Evolutionary conservation across 2,113 vertebrate genomes (phyloP).

Genomic region (Limanda limanda): DNA sequence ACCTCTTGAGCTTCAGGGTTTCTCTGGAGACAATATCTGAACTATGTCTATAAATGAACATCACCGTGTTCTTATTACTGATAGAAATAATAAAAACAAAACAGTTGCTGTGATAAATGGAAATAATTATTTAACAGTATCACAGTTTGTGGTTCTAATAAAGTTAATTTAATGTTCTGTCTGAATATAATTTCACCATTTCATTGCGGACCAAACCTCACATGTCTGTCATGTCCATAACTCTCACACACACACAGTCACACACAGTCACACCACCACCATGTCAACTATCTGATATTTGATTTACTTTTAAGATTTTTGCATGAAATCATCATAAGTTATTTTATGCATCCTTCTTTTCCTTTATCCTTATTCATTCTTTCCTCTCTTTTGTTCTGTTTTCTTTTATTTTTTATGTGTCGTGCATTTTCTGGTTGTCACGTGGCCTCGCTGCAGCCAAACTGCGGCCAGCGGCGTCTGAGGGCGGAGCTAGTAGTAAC

Average conservation of each 20-base stretch:
- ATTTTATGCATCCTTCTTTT: slow-evolving; percentile 57
- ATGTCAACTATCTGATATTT: slow-evolving; percentile 19
- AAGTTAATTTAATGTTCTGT: slow-evolving; percentile 27
- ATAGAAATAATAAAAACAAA: background rate
- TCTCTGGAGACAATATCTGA: too few species aligned
- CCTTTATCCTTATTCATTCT: slow-evolving; percentile 12
- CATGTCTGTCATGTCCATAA: slow-evolving; percentile 1
- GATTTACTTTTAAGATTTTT: slow-evolving; percentile 48
- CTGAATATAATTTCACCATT: slow-evolving; percentile 51
- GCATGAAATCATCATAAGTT: slow-evolving; percentile 58
- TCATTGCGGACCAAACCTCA: slow-evolving; percentile 24
- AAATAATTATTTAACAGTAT: too few species aligned
- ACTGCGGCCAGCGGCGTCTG: slow-evolving; percentile 49
- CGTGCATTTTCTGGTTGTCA: slow-evolving; percentile 23
- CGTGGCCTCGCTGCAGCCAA: slow-evolving; percentile 64
- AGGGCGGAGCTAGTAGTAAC: slow-evolving; percentile 58
- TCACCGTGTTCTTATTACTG: too few species aligned
- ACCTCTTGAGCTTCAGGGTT: too few species aligned
- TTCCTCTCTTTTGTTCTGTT: slow-evolving; percentile 26
- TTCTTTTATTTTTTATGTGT: slow-evolving; percentile 14
- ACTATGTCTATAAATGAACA: too few species aligned
- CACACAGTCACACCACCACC: slow-evolving; percentile 1
- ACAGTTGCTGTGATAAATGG: background rate
- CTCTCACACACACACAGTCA: slow-evolving; percentile 1
- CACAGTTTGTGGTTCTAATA: slow-evolving; percentile 6